Evolutionary conservation across 2,888 invertebrate genomes (phyloP), one percentile per base, ranked within the genome.

Genomic region (Diaphora mendica): DNA sequence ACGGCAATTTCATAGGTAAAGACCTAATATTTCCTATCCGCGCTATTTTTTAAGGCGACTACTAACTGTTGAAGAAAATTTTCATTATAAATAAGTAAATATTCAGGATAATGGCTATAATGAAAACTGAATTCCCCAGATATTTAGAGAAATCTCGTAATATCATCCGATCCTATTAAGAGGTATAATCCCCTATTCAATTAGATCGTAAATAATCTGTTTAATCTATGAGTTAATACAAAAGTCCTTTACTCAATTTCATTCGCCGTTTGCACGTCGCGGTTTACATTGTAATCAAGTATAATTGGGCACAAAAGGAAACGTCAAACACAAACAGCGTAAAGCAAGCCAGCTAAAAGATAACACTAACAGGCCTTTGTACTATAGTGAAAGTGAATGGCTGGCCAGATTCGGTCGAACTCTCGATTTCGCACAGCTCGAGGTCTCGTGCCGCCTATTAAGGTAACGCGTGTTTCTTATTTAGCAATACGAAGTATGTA

Each of bases 341-440:
- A 88, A 84, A 85, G 77, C 71, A 77, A 64, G 80, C 84, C 85
- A 86, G 85, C 86, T 89, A 89, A 87, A 89, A 90, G 88, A 90
- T 88, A 91, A 87, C 82, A 84, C 85, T 86, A 88, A 89, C 86
- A 80, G 73, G 84, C 83, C 84, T 88, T 87, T 89, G 88, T 88
- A 67, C 79, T 69, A 84, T 82, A 90, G 91, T 91, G 92, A 92
- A 92, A 92, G 92, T 90, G 91, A 90, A 87, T 86, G 90, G 87
- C 80, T 82, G 73, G 85, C 80, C 81, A 82, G 80, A 79, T 85
- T 83, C 81, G 83, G 87, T 84, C 85, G 76, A 86, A 90, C 90
- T 90, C 90, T 91, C 91, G 91, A 91, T 93, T 92, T 93, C 91
- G 91, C 90, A 90, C 85, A 86, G 81, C 85, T 83, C 88, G 89